Evolutionary conservation across 2,888 invertebrate genomes (phyloP).

Genomic region (Lasioglossum zephyrum): DNA sequence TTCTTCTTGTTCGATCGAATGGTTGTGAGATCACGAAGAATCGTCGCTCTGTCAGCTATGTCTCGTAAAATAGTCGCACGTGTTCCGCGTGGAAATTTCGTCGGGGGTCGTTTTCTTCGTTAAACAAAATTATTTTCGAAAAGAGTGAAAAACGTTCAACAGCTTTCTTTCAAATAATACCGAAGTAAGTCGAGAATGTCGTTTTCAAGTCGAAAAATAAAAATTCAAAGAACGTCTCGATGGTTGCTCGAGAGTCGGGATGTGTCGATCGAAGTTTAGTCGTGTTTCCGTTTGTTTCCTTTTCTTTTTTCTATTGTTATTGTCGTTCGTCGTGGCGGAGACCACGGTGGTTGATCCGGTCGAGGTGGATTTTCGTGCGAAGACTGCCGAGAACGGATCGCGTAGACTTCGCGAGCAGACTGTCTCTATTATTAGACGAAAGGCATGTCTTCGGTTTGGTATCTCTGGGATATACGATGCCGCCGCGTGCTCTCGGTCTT

Average conservation of each 20-base stretch:
- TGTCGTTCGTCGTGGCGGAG: conserved; percentile 66
- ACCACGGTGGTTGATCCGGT: conserved; percentile 71
- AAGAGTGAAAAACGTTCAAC: not conserved
- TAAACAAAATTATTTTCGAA: not conserved
- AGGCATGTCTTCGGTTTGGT: conserved; percentile 74
- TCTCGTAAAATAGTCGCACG: conserved; percentile 24
- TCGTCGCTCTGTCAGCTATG: conserved; percentile 15
- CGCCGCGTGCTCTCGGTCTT: conserved; percentile 40
- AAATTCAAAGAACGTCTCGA: not conserved
- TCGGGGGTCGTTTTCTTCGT: conserved; percentile 24
- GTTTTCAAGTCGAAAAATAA: not conserved
- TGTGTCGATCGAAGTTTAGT: conserved; percentile 30
- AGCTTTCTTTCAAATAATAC: not conserved
- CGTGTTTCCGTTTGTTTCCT: conserved; percentile 26
- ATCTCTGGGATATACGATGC: conserved; percentile 73
- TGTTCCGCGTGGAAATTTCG: conserved; percentile 5
- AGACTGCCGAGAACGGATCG: conserved; percentile 70
- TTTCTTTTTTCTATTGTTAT: conserved; percentile 45
- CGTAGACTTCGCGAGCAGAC: conserved; percentile 70
- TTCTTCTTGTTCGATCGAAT: conserved; percentile 7
- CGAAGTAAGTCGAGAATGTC: not conserved
- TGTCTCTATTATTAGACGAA: conserved; percentile 80
- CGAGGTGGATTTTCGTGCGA: conserved; percentile 77
- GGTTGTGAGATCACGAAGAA: conserved; percentile 28
- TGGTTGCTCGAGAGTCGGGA: not conserved